Percentiles rank a stretch among this genome's conserved stretches.
Conservation (phyloP, 2,113 vertebrate species). For the Odontesthes bonariensis region DNA sequence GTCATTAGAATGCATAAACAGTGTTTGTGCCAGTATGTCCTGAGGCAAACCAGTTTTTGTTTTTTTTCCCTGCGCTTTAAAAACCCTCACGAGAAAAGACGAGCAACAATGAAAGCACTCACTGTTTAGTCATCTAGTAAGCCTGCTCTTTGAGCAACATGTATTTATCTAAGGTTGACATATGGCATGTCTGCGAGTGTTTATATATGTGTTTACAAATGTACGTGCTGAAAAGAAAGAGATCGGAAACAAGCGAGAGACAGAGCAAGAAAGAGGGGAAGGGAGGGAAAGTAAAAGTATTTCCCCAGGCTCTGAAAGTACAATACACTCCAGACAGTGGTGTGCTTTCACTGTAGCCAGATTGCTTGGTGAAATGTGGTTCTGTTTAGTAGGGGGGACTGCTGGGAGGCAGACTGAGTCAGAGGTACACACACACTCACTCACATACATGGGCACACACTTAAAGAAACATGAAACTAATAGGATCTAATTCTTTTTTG, state of each 20-base stretch:
- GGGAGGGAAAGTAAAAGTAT: slow-evolving; percentile 54
- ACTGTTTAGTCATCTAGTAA: neutral
- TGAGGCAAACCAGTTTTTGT: neutral
- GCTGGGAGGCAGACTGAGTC: slow-evolving; percentile 35
- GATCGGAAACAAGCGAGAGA: slow-evolving; percentile 29
- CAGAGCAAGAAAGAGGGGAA: neutral
- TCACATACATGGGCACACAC: slow-evolving; percentile 11
- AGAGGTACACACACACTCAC: neutral
- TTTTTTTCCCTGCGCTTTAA: neutral
- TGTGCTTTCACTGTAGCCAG: slow-evolving; percentile 63
- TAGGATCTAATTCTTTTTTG: slow-evolving; percentile 50
- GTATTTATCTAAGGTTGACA: slow-evolving; percentile 23
- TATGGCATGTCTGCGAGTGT: slow-evolving; percentile 26
- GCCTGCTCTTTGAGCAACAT: slow-evolving; percentile 4
- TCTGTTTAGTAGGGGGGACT: slow-evolving; percentile 71
- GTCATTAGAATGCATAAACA: neutral
- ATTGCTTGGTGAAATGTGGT: slow-evolving; percentile 75
- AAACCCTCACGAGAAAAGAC: slow-evolving; percentile 3
- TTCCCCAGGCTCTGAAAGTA: slow-evolving; percentile 57
- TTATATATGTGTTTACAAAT: slow-evolving; percentile 39
- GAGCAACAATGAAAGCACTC: neutral
- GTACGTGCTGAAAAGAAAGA: slow-evolving; percentile 22
- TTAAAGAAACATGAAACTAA: slow-evolving; percentile 17
- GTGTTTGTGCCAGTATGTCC: neutral
- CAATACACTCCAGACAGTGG: slow-evolving; percentile 62